Percentiles rank a stretch among this genome's conserved stretches.
phyloP scores from a whole-genome alignment of 2,888 invertebrate species.

The Parnassius orleans region DNA sequence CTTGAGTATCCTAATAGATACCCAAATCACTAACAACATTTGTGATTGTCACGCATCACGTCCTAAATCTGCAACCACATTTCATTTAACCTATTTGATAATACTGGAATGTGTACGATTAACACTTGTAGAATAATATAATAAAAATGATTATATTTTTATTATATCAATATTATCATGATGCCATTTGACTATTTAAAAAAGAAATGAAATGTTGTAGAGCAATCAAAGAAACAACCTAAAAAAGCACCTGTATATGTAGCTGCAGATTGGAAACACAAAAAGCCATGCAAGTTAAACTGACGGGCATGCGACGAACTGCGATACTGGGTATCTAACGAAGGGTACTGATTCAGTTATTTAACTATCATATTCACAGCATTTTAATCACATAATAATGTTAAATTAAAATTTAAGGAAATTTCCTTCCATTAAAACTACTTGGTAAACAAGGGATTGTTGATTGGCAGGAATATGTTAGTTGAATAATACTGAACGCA shows the following conservation, averaged over 20 bases:
- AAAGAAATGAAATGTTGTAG: too few relatives aligned
- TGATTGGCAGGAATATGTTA: background rate
- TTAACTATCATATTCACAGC: constrained; percentile 9
- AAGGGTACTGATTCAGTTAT: constrained; percentile 21
- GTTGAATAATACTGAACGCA: constrained; percentile 1
- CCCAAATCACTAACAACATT: constrained; percentile 8
- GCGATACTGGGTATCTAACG: constrained; percentile 25
- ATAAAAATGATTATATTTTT: background rate
- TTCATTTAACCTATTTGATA: constrained; percentile 1
- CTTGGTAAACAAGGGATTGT: background rate
- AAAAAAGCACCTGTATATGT: too few relatives aligned
- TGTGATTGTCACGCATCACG: constrained; percentile 1
- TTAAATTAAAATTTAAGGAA: background rate
- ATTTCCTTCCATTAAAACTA: background rate
- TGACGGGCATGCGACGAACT: constrained; percentile 42
- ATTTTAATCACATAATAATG: background rate
- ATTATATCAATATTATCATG: too few relatives aligned
- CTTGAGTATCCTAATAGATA: constrained; percentile 6
- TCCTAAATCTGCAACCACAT: constrained; percentile 17
- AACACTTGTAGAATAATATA: background rate
- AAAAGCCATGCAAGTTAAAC: constrained; percentile 54
- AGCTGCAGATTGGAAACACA: constrained; percentile 33
- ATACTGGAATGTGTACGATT: too few relatives aligned
- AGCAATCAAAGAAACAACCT: too few relatives aligned
- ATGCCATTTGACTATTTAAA: too few relatives aligned